Evolutionary conservation across 2,113 vertebrate species (phyloP).

Genomic region (Entelurus aequoreus): DNA sequence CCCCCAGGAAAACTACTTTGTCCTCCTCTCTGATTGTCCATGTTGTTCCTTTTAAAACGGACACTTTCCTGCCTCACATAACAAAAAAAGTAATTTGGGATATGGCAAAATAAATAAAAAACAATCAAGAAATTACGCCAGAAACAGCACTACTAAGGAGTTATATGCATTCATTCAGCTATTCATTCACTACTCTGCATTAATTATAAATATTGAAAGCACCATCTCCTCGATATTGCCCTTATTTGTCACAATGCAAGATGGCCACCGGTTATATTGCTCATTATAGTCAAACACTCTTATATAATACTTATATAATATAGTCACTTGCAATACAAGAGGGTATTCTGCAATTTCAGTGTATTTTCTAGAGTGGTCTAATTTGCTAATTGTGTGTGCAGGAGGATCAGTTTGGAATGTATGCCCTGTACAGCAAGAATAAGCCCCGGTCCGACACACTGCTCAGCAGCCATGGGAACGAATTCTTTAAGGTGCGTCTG

Average conservation of each 20-base stretch:
- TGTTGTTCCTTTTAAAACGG: too few relatives aligned
- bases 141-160: background rate
- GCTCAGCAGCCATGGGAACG: constrained; percentile 77
- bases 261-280: too few relatives aligned
- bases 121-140: background rate
- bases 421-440: constrained; percentile 86
- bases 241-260: too few relatives aligned
- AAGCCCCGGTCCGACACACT: constrained; percentile 79
- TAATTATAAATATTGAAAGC: background rate
- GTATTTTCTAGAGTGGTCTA: constrained; percentile 37
- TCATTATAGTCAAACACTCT: background rate
- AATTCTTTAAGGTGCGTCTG: constrained; percentile 80
- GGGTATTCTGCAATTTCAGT: constrained; percentile 20
- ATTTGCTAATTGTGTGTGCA: constrained; percentile 61
- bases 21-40: too few relatives aligned
- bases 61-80: background rate
- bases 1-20: too few relatives aligned
- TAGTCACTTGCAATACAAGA: background rate
- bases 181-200: background rate
- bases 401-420: constrained; percentile 85
- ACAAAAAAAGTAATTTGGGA: background rate
- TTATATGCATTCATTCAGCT: background rate
- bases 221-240: too few relatives aligned
- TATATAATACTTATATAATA: background rate
- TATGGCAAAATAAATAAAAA: background rate